phyloP scores from a whole-genome alignment of 2,797 vertebrate genomes.

The Zalophus californianus region DNA sequence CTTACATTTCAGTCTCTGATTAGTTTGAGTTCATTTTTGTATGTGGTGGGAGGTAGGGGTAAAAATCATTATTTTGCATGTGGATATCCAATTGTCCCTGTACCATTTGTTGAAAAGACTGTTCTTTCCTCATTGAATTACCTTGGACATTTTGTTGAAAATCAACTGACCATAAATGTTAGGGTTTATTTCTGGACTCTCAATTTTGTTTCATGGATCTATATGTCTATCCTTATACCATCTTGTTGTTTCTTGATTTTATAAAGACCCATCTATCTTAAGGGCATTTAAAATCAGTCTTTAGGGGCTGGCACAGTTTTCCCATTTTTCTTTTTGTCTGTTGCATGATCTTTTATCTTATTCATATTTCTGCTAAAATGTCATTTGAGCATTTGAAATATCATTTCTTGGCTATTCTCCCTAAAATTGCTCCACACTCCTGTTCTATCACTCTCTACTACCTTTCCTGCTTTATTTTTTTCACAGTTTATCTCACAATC shows the following conservation, averaged over 20 bases:
- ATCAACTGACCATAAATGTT: not conserved
- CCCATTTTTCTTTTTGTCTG: not conserved
- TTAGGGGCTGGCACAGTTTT: not conserved
- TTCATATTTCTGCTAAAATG: constrained; percentile 14
- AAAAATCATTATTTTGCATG: not conserved
- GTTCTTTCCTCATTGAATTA: not conserved
- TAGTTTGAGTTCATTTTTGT: not conserved
- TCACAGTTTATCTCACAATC: not conserved
- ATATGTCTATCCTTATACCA: not conserved
- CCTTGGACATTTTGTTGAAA: not conserved
- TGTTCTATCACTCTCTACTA: not conserved
- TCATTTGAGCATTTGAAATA: not conserved
- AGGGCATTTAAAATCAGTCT: not conserved
- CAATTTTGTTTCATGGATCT: not conserved
- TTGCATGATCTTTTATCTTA: not conserved
- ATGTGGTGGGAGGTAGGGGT: not conserved
- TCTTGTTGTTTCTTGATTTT: not conserved
- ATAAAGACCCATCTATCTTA: not conserved
- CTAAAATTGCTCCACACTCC: not conserved
- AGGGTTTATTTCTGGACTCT: not conserved
- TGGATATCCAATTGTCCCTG: not conserved
- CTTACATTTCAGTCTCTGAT: not conserved
- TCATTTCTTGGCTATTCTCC: not conserved
- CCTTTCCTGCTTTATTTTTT: not conserved
- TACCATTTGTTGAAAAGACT: not conserved